These are phyloP conservation scores for Leistus spinibarbis DNA, from an alignment of 2,888 invertebrate genomes.

Conservation along the genomic window DNA sequence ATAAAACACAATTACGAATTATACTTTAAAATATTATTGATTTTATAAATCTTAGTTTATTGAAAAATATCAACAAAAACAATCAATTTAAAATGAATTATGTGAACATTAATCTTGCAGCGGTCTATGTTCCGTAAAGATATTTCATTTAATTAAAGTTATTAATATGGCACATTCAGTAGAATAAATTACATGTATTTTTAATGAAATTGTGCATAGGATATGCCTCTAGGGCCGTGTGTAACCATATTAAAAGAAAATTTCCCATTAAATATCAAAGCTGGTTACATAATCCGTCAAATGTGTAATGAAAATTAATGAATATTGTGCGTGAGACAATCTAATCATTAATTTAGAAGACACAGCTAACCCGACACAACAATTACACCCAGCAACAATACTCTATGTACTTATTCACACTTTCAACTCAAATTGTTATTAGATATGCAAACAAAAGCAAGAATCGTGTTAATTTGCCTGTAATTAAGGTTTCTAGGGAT, in stretches of 20 bases:
- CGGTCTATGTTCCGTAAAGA: neutral
- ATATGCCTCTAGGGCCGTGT: neutral
- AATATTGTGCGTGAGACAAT: constrained; percentile 35
- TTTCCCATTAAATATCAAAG: neutral
- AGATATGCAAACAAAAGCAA: too few species aligned
- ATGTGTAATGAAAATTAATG: constrained; percentile 35
- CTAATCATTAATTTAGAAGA: constrained; percentile 33
- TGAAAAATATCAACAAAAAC: too few species aligned
- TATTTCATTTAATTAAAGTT: neutral
- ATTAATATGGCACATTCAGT: neutral
- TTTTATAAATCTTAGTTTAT: too few species aligned
- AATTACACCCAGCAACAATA: constrained; percentile 17
- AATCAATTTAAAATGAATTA: neutral
- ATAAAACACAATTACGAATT: too few species aligned
- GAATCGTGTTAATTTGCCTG: too few species aligned
- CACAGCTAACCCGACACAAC: constrained; percentile 16
- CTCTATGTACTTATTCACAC: neutral
- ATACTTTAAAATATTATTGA: too few species aligned
- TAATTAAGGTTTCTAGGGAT: too few species aligned
- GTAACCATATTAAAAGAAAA: neutral
- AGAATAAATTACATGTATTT: neutral
- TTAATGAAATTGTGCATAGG: neutral
- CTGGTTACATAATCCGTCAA: constrained; percentile 28
- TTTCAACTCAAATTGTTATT: neutral
- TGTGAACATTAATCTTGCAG: neutral